Percentiles rank a stretch among this genome's conserved stretches.
Conservation (phyloP, 1,140 invertebrate species). For the Ceratina australensis region DNA sequence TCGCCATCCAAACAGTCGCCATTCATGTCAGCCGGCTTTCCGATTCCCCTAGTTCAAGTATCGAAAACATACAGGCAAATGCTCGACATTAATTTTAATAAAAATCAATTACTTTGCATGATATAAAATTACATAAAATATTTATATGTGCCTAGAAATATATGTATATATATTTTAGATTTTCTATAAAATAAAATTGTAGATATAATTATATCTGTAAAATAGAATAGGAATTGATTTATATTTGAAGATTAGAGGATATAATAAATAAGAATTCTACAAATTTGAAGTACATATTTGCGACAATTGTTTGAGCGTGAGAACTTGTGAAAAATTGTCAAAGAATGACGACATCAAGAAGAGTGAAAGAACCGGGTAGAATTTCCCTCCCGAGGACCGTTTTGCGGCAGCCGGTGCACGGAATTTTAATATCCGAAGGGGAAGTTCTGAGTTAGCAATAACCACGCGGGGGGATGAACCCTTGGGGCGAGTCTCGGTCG, state of each 20-base stretch:
- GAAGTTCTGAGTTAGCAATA: conserved; percentile 75
- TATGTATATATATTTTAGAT: too few species aligned
- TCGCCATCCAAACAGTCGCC: conserved; percentile 11
- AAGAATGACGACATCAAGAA: conserved; percentile 13
- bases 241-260: too few species aligned
- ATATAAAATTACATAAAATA: too few species aligned
- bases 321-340: too few species aligned
- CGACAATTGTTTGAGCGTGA: not conserved
- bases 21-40: not conserved
- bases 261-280: too few species aligned
- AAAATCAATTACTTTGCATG: too few species aligned
- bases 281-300: not conserved
- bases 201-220: too few species aligned
- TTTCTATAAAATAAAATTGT: too few species aligned
- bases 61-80: not conserved
- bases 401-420: conserved; percentile 75
- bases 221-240: too few species aligned
- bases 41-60: not conserved
- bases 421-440: conserved; percentile 78
- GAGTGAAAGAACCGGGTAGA: conserved; percentile 31
- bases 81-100: too few species aligned
- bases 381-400: conserved; percentile 53
- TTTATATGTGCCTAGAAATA: too few species aligned
- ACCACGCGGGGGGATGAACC: conserved; percentile 69
- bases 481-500: conserved; percentile 46